Evolutionary conservation across 2,888 invertebrate species (phyloP).

Genomic region (Macropis europaea): DNA sequence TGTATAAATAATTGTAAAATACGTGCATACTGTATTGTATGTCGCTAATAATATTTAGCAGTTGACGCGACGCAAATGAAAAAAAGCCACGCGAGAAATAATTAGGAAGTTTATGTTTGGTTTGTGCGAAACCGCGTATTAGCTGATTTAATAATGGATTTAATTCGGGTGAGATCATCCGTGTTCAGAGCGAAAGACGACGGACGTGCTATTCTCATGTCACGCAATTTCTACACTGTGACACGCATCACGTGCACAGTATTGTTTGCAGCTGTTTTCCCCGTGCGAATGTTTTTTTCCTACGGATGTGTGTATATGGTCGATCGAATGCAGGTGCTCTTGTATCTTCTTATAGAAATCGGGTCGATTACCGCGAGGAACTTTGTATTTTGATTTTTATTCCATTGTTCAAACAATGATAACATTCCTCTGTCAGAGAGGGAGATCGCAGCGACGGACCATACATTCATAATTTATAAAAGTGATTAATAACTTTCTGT

Average conservation of each 20-base stretch:
- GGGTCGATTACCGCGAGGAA: too few relatives aligned
- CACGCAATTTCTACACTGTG: constrained; percentile 4
- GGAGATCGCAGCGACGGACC: too few relatives aligned
- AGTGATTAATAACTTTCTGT: too few relatives aligned
- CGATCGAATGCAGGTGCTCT: not conserved
- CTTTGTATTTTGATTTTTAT: too few relatives aligned
- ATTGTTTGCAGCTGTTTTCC: not conserved
- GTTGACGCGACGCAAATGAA: not conserved
- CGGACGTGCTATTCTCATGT: constrained; percentile 8
- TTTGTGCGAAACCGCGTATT: constrained; percentile 3
- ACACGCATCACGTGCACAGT: not conserved
- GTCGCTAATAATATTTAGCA: too few relatives aligned
- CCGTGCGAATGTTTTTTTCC: not conserved
- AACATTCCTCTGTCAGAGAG: not conserved
- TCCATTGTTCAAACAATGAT: not conserved
- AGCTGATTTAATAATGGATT: constrained; percentile 42
- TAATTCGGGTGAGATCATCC: constrained; percentile 55
- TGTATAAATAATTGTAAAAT: too few relatives aligned
- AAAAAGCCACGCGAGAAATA: not conserved
- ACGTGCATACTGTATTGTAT: too few relatives aligned
- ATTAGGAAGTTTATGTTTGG: not conserved
- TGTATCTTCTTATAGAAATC: too few relatives aligned
- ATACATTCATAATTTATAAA: too few relatives aligned
- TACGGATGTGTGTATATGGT: not conserved
- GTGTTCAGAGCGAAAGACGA: constrained; percentile 4